Evolutionary conservation across 2,113 vertebrate species (phyloP).

Genomic region (Corydoras maculifer): DNA sequence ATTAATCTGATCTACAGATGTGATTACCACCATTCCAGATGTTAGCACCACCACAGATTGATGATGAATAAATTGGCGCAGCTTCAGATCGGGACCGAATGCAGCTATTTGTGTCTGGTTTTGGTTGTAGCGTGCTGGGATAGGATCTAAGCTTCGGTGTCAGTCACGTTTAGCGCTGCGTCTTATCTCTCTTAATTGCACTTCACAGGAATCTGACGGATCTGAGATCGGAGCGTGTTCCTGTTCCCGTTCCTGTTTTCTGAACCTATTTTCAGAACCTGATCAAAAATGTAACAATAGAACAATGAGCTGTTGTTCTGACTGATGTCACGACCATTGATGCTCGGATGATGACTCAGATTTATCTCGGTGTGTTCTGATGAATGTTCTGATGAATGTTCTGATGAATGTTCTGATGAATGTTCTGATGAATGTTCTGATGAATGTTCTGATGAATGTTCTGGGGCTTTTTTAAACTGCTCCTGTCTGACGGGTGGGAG

Average conservation of each 20-base stretch:
- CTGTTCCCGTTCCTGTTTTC: not conserved
- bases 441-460: no score
- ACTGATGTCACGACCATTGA: no score
- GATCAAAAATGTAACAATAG: not conserved
- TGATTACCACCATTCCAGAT: slow-evolving; percentile 5
- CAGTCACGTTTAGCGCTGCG: not conserved
- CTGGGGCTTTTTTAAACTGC: no score
- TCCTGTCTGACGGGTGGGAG: no score
- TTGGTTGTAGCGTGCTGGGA: not conserved
- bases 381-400: no score
- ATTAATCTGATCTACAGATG: slow-evolving; percentile 6
- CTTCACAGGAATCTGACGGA: not conserved
- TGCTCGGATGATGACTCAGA: no score
- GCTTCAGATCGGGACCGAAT: no score
- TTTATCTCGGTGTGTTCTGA: no score
- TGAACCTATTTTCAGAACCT: not conserved
- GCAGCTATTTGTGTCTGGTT: not conserved
- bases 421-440: no score
- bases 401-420: no score
- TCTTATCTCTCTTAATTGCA: slow-evolving; percentile 23
- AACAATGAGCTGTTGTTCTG: not conserved
- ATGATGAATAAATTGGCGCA: not conserved
- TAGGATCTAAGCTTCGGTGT: not conserved
- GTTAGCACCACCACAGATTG: not conserved
- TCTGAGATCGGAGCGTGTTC: not conserved